Conservation (phyloP, 2,113 vertebrate genomes). For the Haliaeetus leucogaster region DNA sequence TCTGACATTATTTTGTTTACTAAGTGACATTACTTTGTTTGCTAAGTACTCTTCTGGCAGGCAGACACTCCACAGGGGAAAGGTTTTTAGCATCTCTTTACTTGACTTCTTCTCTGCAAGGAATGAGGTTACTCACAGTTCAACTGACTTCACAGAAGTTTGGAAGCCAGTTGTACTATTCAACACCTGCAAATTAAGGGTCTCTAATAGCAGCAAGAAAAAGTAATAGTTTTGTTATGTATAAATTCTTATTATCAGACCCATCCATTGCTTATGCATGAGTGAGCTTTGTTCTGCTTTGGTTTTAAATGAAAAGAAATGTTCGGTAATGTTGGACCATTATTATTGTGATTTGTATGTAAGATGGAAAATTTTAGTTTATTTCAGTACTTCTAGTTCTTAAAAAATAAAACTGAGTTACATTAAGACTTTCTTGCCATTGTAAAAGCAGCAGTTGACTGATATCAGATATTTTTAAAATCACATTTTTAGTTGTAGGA, state of each 20-base stretch:
- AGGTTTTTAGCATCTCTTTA: not conserved
- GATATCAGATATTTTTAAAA: fast-evolving
- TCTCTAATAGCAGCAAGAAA: not conserved
- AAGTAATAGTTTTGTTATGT: not conserved
- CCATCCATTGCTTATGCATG: not conserved
- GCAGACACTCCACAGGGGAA: not conserved
- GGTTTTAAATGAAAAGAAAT: not conserved
- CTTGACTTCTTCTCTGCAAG: not conserved
- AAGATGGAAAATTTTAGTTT: not conserved
- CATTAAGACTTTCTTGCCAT: not conserved
- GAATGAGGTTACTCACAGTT: not conserved
- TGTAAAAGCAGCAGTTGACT: not conserved
- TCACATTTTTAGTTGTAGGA: not conserved
- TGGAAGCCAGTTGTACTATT: not conserved
- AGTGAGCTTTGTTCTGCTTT: not conserved
- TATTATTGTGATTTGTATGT: not conserved
- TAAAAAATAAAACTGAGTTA: not conserved
- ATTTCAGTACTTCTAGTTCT: not conserved
- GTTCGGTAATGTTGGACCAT: not conserved
- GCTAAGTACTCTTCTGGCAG: not conserved
- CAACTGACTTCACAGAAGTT: not conserved
- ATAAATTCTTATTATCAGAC: not conserved
- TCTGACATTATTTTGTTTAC: not conserved
- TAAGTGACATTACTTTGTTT: not conserved
- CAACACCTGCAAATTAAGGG: not conserved